phyloP scores from a whole-genome alignment of 1,140 invertebrate genomes.

The Zaprionus davidi region DNA sequence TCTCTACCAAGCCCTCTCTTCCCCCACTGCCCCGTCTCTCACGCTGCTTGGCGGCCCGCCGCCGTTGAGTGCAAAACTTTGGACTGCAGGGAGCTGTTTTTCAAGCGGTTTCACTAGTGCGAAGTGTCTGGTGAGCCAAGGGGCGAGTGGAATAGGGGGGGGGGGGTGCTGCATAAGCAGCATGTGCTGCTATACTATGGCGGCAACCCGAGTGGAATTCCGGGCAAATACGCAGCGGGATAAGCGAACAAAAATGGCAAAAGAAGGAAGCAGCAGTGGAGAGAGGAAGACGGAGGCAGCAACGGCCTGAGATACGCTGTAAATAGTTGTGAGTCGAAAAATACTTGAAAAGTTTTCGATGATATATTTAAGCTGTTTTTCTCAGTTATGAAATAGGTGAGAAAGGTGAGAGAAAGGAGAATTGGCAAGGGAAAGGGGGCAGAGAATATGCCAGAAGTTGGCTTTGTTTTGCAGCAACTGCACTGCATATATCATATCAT shows the following conservation, averaged over 20 bases:
- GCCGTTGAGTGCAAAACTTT: slow-evolving; percentile 41
- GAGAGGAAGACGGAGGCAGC: neutral
- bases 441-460: too few relatives aligned
- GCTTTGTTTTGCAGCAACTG: too few relatives aligned
- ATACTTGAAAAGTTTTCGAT: slow-evolving; percentile 10
- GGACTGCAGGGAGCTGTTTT: slow-evolving; percentile 30
- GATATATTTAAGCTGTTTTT: slow-evolving; percentile 6
- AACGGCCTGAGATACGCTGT: slow-evolving; percentile 5
- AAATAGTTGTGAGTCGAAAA: neutral
- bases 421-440: too few relatives aligned
- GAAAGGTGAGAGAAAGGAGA: neutral
- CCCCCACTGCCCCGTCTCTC: neutral
- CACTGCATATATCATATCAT: neutral
- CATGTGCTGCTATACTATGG: slow-evolving; percentile 1
- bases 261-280: neutral
- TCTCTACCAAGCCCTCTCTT: too few relatives aligned
- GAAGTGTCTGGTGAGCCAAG: neutral
- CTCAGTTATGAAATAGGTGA: neutral
- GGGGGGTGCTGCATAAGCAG: neutral
- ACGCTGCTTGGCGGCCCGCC: neutral
- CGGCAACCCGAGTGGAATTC: slow-evolving; percentile 31
- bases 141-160: neutral
- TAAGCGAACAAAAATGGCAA: slow-evolving; percentile 13
- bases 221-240: slow-evolving; percentile 17
- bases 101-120: slow-evolving; percentile 9